Conservation (phyloP, 2,797 vertebrate genomes). For the Peromyscus attwateri region DNA sequence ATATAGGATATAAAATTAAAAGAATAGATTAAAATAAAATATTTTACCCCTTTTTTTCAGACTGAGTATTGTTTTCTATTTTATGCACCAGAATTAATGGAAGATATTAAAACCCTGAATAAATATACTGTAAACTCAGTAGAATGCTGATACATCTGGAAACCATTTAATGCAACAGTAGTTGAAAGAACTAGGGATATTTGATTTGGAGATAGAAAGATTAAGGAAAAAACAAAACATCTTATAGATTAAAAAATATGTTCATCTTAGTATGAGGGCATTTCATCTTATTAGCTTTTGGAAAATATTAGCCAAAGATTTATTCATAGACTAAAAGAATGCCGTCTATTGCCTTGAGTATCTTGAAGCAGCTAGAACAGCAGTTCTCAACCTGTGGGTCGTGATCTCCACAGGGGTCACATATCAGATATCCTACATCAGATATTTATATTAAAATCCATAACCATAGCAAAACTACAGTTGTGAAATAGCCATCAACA, state of each 20-base stretch:
- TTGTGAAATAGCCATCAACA: background rate
- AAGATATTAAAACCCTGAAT: slow-evolving; percentile 18
- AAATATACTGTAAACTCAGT: slow-evolving; percentile 28
- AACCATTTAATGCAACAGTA: slow-evolving; percentile 47
- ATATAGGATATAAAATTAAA: slow-evolving; percentile 46
- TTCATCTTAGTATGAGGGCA: slow-evolving; percentile 48
- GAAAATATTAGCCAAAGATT: slow-evolving; percentile 29
- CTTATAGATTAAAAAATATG: slow-evolving; percentile 9
- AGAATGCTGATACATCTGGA: slow-evolving; percentile 55
- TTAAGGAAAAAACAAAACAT: slow-evolving; percentile 20
- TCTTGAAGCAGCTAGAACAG: background rate
- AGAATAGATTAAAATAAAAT: slow-evolving; percentile 37
- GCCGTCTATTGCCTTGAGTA: background rate
- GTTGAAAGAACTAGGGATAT: slow-evolving; percentile 34
- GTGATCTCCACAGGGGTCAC: too few species aligned
- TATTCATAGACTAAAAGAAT: slow-evolving; percentile 1
- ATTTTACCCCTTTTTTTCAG: background rate
- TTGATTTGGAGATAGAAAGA: slow-evolving; percentile 25
- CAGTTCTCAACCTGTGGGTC: background rate
- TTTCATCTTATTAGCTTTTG: slow-evolving; percentile 28
- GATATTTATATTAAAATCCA: background rate
- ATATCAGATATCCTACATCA: background rate
- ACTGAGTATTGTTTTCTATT: slow-evolving; percentile 47
- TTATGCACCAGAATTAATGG: slow-evolving; percentile 49
- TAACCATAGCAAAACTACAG: background rate